Conservation (phyloP, 1,140 invertebrate genomes). For the Brachionus asplanchnoidis region DNA sequence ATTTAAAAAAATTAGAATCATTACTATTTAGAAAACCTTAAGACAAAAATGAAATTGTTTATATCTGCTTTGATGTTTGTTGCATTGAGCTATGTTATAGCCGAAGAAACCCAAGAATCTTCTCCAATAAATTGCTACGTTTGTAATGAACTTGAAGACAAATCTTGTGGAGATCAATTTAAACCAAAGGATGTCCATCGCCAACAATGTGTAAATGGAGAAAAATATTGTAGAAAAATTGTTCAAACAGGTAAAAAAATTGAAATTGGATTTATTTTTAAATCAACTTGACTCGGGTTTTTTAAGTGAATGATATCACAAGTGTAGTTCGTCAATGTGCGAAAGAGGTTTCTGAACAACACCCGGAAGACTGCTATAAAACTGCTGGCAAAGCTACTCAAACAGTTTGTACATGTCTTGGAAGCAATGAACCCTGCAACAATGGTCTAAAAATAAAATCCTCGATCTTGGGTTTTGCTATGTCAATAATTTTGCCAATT, state of each 20-base stretch:
- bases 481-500: neutral
- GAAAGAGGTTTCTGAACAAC: neutral
- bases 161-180: neutral
- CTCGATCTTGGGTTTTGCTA: neutral
- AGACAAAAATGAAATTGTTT: neutral
- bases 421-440: neutral
- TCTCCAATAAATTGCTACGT: slow-evolving; percentile 10
- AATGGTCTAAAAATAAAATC: neutral
- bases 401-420: slow-evolving; percentile 8
- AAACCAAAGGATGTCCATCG: neutral
- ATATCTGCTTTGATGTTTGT: neutral
- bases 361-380: slow-evolving; percentile 2
- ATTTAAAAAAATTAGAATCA: neutral
- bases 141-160: slow-evolving; percentile 14
- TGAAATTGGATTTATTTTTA: neutral
- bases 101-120: neutral
- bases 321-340: slow-evolving; percentile 22
- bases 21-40: neutral
- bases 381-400: slow-evolving; percentile 13
- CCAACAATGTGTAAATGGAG: slow-evolving; percentile 10
- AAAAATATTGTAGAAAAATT: slow-evolving; percentile 1
- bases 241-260: slow-evolving; percentile 6
- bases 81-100: neutral
- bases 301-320: slow-evolving; percentile 13
- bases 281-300: neutral